phyloP scores from a whole-genome alignment of 2,888 invertebrate genomes.

The Phalera bucephala region DNA sequence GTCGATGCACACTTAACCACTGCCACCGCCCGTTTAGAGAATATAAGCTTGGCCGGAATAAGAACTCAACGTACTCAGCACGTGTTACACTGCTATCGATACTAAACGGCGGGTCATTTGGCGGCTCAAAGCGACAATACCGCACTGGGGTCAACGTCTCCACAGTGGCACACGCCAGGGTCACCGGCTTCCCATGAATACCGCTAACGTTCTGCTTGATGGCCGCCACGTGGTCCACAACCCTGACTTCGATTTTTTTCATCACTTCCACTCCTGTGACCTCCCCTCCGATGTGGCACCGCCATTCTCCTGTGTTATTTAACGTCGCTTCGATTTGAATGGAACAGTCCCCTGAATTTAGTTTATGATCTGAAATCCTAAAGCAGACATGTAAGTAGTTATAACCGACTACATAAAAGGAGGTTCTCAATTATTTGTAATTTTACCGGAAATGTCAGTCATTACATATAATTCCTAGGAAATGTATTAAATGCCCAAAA shows the following conservation, averaged over 20 bases:
- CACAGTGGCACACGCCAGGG: slow-evolving; percentile 65
- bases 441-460: no score
- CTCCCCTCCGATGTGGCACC: slow-evolving; percentile 69
- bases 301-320: slow-evolving; percentile 69
- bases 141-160: slow-evolving; percentile 55
- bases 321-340: slow-evolving; percentile 49
- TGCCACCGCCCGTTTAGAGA: no score
- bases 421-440: no score
- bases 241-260: slow-evolving; percentile 54
- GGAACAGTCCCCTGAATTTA: slow-evolving; percentile 64
- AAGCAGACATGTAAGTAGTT: no score
- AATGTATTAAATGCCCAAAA: no score
- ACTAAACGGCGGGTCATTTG: slow-evolving; percentile 67
- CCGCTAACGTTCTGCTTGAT: slow-evolving; percentile 49
- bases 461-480: no score
- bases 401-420: no score
- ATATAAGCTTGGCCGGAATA: no score
- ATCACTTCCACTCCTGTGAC: slow-evolving; percentile 52
- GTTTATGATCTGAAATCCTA: slow-evolving; percentile 61
- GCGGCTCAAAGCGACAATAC: slow-evolving; percentile 78
- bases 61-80: slow-evolving; percentile 60
- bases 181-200: slow-evolving; percentile 51
- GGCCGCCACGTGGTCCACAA: slow-evolving; percentile 63
- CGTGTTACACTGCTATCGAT: slow-evolving; percentile 60
- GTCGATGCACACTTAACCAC: no score